These are phyloP conservation scores for Drosophila malerkotliana DNA, from an alignment of 1,140 invertebrate species.

Conservation along the genomic window DNA sequence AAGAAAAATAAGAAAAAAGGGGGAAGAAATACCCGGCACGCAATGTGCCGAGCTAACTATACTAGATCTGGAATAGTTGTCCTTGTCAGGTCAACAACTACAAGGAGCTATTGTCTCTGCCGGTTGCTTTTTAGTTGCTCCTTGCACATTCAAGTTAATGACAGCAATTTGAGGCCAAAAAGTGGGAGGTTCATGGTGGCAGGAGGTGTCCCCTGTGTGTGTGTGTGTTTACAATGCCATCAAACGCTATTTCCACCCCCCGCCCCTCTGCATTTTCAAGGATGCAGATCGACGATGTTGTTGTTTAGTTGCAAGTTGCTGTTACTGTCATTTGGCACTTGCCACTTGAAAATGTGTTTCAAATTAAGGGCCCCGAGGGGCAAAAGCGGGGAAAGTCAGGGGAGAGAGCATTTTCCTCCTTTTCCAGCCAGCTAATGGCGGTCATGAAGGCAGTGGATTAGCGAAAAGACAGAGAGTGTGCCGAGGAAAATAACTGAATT, in stretches of 20 bases:
- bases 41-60: conserved; percentile 25
- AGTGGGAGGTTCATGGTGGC: neutral
- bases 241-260: conserved; percentile 20
- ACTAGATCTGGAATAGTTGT: conserved; percentile 51
- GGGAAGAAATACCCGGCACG: conserved; percentile 11
- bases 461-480: conserved; percentile 5
- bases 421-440: conserved; percentile 55
- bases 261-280: neutral
- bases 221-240: conserved; percentile 48
- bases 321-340: conserved; percentile 54
- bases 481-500: conserved; percentile 15
- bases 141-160: conserved; percentile 55
- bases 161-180: conserved; percentile 46
- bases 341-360: conserved; percentile 55
- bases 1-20: conserved; percentile 8
- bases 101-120: conserved; percentile 39
- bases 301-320: conserved; percentile 31
- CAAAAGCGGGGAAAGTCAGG: no score
- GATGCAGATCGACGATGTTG: conserved; percentile 40
- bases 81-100: conserved; percentile 51
- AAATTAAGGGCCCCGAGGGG: conserved; percentile 22
- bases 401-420: conserved; percentile 19
- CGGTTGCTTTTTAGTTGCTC: conserved; percentile 22
- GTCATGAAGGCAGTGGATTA: conserved; percentile 37
- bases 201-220: neutral